Percentiles rank a stretch among this genome's conserved stretches.
These are phyloP conservation scores for Archivesica marissinica DNA, from an alignment of 1,140 invertebrate genomes.

Conservation along the genomic window DNA sequence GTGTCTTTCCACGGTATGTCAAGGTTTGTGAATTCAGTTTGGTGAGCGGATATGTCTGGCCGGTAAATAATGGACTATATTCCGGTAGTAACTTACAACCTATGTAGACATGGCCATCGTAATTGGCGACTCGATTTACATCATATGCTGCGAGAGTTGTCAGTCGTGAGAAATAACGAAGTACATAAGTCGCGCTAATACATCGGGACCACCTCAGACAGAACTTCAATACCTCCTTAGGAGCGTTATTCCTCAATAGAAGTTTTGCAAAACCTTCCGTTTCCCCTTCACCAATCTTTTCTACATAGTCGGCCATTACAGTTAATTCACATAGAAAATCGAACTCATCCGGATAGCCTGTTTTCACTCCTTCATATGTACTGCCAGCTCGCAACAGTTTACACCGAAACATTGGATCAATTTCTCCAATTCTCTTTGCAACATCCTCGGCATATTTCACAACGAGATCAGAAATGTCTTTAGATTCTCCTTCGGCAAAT, in stretches of 20 bases:
- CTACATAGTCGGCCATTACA: not conserved
- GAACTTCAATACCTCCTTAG: not conserved
- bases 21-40: not conserved
- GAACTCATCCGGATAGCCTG: slow-evolving; percentile 50
- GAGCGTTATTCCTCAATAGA: not conserved
- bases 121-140: not conserved
- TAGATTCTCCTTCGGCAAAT: slow-evolving; percentile 2
- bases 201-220: not conserved
- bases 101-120: slow-evolving; percentile 11
- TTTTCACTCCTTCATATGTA: slow-evolving; percentile 30
- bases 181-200: not conserved
- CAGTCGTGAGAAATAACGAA: slow-evolving; percentile 21
- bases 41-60: not conserved
- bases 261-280: slow-evolving; percentile 3
- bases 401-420: slow-evolving; percentile 32
- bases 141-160: not conserved
- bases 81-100: slow-evolving; percentile 24
- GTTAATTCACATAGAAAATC: slow-evolving; percentile 35
- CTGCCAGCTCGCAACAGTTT: slow-evolving; percentile 27
- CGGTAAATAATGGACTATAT: not conserved
- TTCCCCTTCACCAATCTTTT: not conserved
- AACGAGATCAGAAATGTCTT: not conserved
- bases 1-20: not conserved
- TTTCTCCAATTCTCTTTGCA: not conserved
- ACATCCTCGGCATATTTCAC: not conserved